Evolutionary conservation across 2,113 vertebrate genomes (phyloP), one percentile per base, ranked within the genome.

Genomic region (Pelvicachromis taeniatus): DNA sequence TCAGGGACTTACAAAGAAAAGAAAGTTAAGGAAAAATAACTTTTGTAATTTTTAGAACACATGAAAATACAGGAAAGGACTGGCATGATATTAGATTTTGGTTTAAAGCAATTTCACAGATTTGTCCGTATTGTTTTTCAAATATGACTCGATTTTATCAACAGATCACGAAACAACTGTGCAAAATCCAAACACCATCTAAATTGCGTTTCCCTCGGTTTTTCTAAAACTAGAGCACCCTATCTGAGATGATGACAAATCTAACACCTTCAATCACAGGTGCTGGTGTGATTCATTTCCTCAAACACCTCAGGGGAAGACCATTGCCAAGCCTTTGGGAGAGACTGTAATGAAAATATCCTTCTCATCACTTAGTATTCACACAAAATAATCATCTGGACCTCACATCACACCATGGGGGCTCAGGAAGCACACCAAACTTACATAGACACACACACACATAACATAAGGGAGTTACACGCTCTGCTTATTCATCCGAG

Each of bases 211-310:
- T 81, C 85, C 26, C 21, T 53, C 33, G n/a, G 9, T 88, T 58
- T 82, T 65, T 48, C 5, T 52, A 23, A 56, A 79, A 75, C 48
- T 19, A 81, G 21, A 87, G 54, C 23, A 77, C 17, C 80, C 42
- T 17, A 45, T 50, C 17, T 5, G 53, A 84, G 77, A 63, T 26
- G n/a, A 73, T n/a, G 38, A 75, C 50, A 21, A 91, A 79, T 54
- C 59, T 14, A 12, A 9, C 56, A 81, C 78, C 45, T 86, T 38
- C 52, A 61, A 59, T 78, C 78, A 61, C 59, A 84, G 31, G n/a
- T 48, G 77, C 31, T 4, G 9, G 19, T 26, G 84, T 87, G 87
- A 91, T 84, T 85, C 54, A 89, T 93, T 87, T 85, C 42, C 68
- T 83, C 50, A 35, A 40, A 77, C 59, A 85, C 70, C 80, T 83